Evolutionary conservation across 2,888 invertebrate species (phyloP).

Genomic region (Lumbricus terrestris): DNA sequence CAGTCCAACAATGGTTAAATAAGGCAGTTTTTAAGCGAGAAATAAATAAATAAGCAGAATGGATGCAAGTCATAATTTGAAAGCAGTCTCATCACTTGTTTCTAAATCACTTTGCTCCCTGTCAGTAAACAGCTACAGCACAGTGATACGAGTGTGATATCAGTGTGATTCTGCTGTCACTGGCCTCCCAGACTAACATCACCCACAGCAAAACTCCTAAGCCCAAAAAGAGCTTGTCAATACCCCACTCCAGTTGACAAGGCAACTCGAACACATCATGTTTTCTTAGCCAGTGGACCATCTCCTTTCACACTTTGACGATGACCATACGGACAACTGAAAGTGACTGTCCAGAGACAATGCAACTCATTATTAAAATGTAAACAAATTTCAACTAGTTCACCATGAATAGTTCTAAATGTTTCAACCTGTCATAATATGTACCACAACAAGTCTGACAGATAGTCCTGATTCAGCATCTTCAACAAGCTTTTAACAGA

Average conservation of each 20-base stretch:
- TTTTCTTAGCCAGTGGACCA: background rate
- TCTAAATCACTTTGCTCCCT: background rate
- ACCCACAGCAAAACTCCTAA: background rate
- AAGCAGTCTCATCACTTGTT: background rate
- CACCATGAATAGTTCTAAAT: background rate
- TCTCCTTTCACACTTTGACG: too few species aligned
- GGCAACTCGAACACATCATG: background rate
- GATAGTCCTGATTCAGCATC: background rate
- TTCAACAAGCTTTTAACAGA: background rate
- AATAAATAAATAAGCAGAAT: too few species aligned
- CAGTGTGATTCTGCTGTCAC: background rate
- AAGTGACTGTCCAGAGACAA: too few species aligned
- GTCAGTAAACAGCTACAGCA: background rate
- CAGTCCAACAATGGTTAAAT: too few species aligned
- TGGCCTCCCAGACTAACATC: background rate
- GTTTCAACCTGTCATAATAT: background rate
- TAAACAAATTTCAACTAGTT: background rate
- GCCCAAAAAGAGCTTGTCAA: background rate
- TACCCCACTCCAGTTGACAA: background rate
- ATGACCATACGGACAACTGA: too few species aligned
- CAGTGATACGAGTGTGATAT: background rate
- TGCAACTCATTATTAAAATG: too few species aligned
- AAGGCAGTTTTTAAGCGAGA: too few species aligned
- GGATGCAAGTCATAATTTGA: too few species aligned
- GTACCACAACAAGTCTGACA: background rate